Evolutionary conservation across 1,140 invertebrate species (phyloP).

Genomic region (Lycorma delicatula): DNA sequence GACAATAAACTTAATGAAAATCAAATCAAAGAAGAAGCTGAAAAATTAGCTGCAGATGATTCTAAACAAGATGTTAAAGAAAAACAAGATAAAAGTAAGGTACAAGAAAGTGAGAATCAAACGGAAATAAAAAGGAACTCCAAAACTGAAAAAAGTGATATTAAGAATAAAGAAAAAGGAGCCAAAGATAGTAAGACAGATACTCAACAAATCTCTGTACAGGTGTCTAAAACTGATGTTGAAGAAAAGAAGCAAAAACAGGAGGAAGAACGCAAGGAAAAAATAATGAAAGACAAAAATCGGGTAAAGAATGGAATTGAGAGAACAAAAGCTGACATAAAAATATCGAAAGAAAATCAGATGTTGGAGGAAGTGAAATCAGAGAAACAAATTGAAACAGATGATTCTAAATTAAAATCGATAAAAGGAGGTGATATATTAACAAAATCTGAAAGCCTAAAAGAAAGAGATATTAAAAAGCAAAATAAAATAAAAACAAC

Average conservation of each 20-base stretch:
- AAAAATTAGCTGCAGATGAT: slow-evolving; percentile 23
- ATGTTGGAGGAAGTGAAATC: neutral
- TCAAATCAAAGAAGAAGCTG: slow-evolving; percentile 19
- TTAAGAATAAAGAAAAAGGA: slow-evolving; percentile 13
- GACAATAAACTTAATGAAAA: slow-evolving; percentile 1
- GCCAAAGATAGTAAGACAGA: neutral
- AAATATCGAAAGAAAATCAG: neutral
- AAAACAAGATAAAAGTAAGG: slow-evolving; percentile 21
- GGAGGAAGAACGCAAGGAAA: neutral
- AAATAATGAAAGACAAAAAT: neutral
- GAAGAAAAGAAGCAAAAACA: neutral
- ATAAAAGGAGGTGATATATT: too few species aligned
- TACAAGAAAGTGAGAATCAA: slow-evolving; percentile 22
- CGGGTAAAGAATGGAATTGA: neutral
- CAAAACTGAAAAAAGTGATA: neutral
- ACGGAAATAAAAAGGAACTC: slow-evolving; percentile 18
- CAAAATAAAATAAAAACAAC: too few species aligned
- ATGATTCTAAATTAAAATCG: too few species aligned
- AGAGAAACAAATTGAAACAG: too few species aligned
- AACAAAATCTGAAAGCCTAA: too few species aligned
- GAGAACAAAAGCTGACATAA: neutral
- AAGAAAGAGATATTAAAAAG: too few species aligned
- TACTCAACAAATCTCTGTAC: too few species aligned
- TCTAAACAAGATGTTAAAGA: slow-evolving; percentile 13
- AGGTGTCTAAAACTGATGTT: too few species aligned